Base-by-base conservation (phyloP, 2,888 invertebrate genomes). In the Rhyacophila evoluta region DNA sequence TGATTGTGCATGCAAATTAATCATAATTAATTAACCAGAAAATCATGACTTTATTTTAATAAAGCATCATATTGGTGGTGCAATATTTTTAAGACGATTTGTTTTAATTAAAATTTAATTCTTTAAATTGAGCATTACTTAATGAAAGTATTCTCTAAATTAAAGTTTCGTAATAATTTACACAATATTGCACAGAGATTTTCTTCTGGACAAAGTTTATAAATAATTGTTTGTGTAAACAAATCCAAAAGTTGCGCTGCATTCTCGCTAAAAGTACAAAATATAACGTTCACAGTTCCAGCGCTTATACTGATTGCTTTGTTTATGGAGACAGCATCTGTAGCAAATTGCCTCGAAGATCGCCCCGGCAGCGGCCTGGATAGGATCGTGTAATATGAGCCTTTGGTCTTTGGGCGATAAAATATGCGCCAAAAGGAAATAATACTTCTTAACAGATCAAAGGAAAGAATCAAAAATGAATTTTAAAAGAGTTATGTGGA, bases 251-350 rank as follows among this genome's bases (percentile, higher is more conserved):
- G 19, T 55, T 55, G 55, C 2, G 19, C 25, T 55, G 55, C 55
- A 55, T 55, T 19, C 10, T 6, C 8, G 55, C 2, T 25, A 6
- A 19, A 19, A 55, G 19, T 10, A 25, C 25, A 10, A 55, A 25
- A 55, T 8, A 25, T 55, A 55, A 55, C 55, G 25, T 55, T 55
- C 55, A 55, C 55, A 55, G 10, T n/a, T 29, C 8, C 28, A n/a
- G 29, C 29, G 12, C 69, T 33, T 69, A 8, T 29, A 41, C 41
- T 29, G 55, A 77, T 77, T 72, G 76, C 41, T 39, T 72, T 72
- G 76, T 77, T 77, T 77, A 77, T 77, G 33, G 76, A 10, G 72
- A 41, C 41, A 25, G 10, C 37, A 77, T 39, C 70, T 74, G 28
- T 55, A 29, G 11, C 74, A 33, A 69, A 69, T 69, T 69, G 69